Percentiles rank a stretch among this genome's conserved stretches.
These are phyloP conservation scores for Penaeus monodon DNA, from an alignment of 2,888 invertebrate species.

Conservation along the genomic window DNA sequence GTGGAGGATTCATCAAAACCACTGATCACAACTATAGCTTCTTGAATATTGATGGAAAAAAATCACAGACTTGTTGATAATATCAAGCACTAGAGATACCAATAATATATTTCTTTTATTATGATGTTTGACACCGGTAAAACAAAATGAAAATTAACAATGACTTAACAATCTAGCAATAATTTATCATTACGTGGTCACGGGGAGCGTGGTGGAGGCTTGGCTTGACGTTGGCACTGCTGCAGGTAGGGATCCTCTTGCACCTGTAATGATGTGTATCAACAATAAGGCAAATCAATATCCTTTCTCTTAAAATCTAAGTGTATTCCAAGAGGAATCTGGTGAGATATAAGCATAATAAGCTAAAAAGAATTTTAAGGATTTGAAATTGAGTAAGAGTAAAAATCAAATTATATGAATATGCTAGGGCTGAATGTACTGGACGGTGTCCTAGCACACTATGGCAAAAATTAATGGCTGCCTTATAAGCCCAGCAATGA, in stretches of 20 bases:
- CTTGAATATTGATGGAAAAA: slow-evolving; percentile 3
- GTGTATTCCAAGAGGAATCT: too few species aligned
- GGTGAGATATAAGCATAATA: too few species aligned
- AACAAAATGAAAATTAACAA: slow-evolving; percentile 25
- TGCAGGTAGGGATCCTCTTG: neutral
- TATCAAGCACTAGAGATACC: slow-evolving; percentile 17
- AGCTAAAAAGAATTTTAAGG: too few species aligned
- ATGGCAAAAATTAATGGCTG: too few species aligned
- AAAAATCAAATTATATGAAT: too few species aligned
- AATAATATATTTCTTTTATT: slow-evolving; percentile 13
- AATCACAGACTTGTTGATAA: slow-evolving; percentile 17
- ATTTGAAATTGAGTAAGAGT: too few species aligned
- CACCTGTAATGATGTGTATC: too few species aligned
- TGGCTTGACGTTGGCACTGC: slow-evolving; percentile 54
- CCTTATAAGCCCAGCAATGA: too few species aligned
- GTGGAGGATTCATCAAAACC: slow-evolving; percentile 21
- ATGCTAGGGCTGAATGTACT: too few species aligned
- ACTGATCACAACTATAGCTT: slow-evolving; percentile 23
- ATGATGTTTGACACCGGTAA: slow-evolving; percentile 23
- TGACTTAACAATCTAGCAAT: slow-evolving; percentile 30
- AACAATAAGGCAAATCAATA: too few species aligned
- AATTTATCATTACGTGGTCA: slow-evolving; percentile 54
- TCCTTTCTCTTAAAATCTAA: too few species aligned
- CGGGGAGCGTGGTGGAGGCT: slow-evolving; percentile 44
- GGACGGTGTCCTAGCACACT: too few species aligned